These are phyloP conservation scores for Muscicapa comitata DNA, from an alignment of 2,797 vertebrate species.

Conservation along the genomic window DNA sequence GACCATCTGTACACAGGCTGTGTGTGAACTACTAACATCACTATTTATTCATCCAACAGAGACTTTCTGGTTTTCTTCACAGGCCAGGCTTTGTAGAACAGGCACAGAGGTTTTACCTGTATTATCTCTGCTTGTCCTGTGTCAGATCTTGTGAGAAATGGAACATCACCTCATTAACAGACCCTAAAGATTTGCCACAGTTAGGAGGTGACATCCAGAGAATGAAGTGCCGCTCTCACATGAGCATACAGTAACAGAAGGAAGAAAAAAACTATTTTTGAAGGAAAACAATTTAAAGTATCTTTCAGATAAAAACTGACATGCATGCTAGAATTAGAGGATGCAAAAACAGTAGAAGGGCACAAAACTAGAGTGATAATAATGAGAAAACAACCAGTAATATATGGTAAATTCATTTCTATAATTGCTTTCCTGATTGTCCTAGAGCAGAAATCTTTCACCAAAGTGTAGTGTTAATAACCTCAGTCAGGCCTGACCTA, in stretches of 20 bases:
- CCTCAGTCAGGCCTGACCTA: not conserved
- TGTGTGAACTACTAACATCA: not conserved
- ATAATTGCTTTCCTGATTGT: not conserved
- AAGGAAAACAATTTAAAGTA: not conserved
- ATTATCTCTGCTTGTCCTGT: not conserved
- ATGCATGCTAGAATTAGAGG: not conserved
- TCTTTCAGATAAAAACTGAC: not conserved
- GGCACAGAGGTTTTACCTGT: not conserved
- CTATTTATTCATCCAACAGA: not conserved
- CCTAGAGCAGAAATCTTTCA: not conserved
- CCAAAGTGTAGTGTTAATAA: not conserved
- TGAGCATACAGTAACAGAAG: not conserved
- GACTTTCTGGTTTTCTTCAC: not conserved
- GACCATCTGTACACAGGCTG: not conserved
- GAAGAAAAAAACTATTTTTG: not conserved
- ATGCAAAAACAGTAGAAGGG: not conserved
- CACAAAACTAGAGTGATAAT: not conserved
- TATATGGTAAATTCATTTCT: not conserved
- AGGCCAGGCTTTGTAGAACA: not conserved
- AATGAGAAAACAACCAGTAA: not conserved
- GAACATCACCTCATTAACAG: not conserved
- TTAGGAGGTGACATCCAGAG: not conserved
- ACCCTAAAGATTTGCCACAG: not conserved
- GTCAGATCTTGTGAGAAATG: not conserved
- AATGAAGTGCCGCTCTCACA: not conserved